Evolutionary conservation across 2,797 vertebrate genomes (phyloP).

Genomic region (Pseudotriccus pelzelni): DNA sequence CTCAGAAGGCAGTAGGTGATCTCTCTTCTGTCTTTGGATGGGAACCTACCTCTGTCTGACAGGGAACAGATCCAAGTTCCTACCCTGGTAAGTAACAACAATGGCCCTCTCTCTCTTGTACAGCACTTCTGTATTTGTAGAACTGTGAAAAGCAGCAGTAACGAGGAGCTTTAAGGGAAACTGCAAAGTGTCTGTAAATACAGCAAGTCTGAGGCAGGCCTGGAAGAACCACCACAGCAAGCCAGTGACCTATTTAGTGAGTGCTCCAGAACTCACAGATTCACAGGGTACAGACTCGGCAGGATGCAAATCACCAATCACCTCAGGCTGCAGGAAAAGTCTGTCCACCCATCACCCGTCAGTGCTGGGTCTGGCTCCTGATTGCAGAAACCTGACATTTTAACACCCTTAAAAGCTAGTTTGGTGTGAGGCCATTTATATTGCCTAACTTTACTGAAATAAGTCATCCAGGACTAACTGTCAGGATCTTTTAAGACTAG

Average conservation of each 20-base stretch:
- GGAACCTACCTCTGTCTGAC: background rate
- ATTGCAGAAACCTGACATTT: background rate
- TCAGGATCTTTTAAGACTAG: background rate
- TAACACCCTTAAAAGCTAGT: background rate
- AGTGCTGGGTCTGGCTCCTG: background rate
- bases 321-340: background rate
- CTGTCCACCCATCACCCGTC: background rate
- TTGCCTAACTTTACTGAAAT: background rate
- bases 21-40: background rate
- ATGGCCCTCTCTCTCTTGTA: background rate
- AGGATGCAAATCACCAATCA: background rate
- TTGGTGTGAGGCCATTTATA: background rate
- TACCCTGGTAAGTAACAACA: background rate
- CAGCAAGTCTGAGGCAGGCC: background rate
- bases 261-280: background rate
- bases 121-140: background rate
- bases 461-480: background rate
- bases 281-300: background rate
- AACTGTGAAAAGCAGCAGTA: background rate
- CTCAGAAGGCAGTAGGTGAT: background rate
- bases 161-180: background rate
- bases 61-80: background rate
- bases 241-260: background rate
- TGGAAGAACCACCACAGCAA: background rate
- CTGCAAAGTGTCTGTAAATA: background rate